phyloP scores from a whole-genome alignment of 1,140 invertebrate genomes.

The Spodoptera litura region DNA sequence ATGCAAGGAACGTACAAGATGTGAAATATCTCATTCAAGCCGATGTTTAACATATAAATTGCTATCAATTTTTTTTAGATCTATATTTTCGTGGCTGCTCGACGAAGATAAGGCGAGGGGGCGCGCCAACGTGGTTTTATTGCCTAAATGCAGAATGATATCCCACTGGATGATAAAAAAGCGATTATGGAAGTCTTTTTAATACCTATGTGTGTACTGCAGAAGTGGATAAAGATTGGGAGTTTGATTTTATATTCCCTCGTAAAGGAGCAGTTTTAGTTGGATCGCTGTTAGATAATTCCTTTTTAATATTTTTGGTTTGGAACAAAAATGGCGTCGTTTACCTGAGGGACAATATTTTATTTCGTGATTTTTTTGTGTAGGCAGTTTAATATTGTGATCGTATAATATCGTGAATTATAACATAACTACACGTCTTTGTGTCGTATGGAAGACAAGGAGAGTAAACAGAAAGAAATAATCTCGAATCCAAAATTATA shows the following conservation, averaged over 20 bases:
- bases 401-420: too few species aligned
- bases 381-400: too few species aligned
- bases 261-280: slow-evolving; percentile 25
- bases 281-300: slow-evolving; percentile 1
- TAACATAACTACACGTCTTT: too few species aligned
- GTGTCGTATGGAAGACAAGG: too few species aligned
- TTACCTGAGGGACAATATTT: too few species aligned
- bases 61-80: slow-evolving; percentile 80
- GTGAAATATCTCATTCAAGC: slow-evolving; percentile 74
- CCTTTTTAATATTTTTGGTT: slow-evolving; percentile 10
- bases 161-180: slow-evolving; percentile 63
- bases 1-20: slow-evolving; percentile 57
- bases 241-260: slow-evolving; percentile 49
- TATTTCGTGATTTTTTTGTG: too few species aligned
- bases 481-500: too few species aligned
- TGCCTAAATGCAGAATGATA: slow-evolving; percentile 68
- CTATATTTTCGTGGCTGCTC: slow-evolving; percentile 73
- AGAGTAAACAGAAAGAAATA: too few species aligned
- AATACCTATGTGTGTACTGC: slow-evolving; percentile 50
- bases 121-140: slow-evolving; percentile 66
- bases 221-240: slow-evolving; percentile 52
- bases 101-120: slow-evolving; percentile 67
- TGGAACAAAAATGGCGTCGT: background rate
- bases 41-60: slow-evolving; percentile 83
- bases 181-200: slow-evolving; percentile 61